Evolutionary conservation across 2,113 vertebrate genomes (phyloP), one percentile per base, ranked within the genome.

Genomic region (Lynx canadensis): DNA sequence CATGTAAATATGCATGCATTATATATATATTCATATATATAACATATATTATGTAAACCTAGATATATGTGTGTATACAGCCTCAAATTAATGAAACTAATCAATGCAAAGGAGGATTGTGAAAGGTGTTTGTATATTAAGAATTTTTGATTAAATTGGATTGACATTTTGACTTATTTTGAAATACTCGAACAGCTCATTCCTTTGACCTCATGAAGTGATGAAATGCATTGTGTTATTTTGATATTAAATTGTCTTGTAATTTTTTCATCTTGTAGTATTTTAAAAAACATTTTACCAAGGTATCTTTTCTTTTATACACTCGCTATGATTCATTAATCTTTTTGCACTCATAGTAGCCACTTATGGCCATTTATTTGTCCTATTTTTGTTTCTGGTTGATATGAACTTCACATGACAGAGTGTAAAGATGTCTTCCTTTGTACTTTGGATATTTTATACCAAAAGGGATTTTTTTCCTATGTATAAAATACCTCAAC

Each of bases 111-210:
- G 25, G 3, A 76, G 19, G 19, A 55, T 63, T 89, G 45, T 15
- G 36, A 48, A 38, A 69, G 31, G 19, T 73, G n/a, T 5, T 65
- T 57, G 23, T 85, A 52, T 10, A 60, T 80, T 52, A 74, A 86
- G 16, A 73, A 84, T 36, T 60, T 0, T 81, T 50, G 23, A 21
- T 74, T 74, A 93, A 85, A 68, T 33, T 74, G n/a, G 23, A 50
- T 41, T 92, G n/a, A 52, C 29, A 69, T 71, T 97, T 90, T 83
- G 9, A 23, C 18, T 63, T 52, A 65, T 55, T n/a, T 31, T 85
- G 33, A 94, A 92, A 89, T 78, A 1, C 12, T 95, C 5, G n/a
- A 66, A 80, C 73, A 92, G 29, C 27, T 86, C 27, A 83, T 79
- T 94, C 23, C 74, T 90, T 89, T 57, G 31, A 82, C 38, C 16